These are phyloP conservation scores for Drosophila cracens DNA, from an alignment of 2,888 invertebrate species.

Conservation along the genomic window DNA sequence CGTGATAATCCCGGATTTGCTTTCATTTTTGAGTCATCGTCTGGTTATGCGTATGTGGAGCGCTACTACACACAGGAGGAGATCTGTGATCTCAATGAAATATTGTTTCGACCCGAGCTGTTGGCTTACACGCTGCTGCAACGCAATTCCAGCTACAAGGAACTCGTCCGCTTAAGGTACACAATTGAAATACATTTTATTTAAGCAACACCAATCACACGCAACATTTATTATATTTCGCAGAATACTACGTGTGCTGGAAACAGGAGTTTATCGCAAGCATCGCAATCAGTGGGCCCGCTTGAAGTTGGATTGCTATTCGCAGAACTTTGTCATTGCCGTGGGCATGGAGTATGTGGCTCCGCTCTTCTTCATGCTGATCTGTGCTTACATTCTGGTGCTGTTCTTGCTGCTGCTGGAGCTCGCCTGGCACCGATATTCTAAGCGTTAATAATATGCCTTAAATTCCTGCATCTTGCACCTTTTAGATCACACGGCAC, in stretches of 20 bases:
- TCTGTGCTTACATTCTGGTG: slow-evolving; percentile 67
- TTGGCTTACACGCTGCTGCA: slow-evolving; percentile 67
- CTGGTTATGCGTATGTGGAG: slow-evolving; percentile 76
- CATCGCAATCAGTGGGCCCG: slow-evolving; percentile 78
- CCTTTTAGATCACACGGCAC: slow-evolving; percentile 3
- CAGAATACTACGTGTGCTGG: slow-evolving; percentile 76
- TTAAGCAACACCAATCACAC: neutral
- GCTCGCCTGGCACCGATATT: slow-evolving; percentile 63
- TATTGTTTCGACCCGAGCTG: slow-evolving; percentile 74
- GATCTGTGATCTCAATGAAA: slow-evolving; percentile 84
- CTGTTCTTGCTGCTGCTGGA: slow-evolving; percentile 73
- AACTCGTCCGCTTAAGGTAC: slow-evolving; percentile 80
- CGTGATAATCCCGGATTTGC: slow-evolving; percentile 81
- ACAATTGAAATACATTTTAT: neutral
- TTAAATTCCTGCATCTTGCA: slow-evolving; percentile 22
- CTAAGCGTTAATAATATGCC: slow-evolving; percentile 17
- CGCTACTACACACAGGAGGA: slow-evolving; percentile 75
- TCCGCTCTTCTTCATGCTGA: slow-evolving; percentile 80
- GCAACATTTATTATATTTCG: neutral
- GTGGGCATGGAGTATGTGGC: slow-evolving; percentile 84
- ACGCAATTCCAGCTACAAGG: slow-evolving; percentile 81
- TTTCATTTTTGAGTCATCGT: slow-evolving; percentile 75
- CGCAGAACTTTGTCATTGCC: slow-evolving; percentile 74
- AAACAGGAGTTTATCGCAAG: slow-evolving; percentile 79
- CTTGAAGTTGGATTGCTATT: slow-evolving; percentile 75